These are phyloP conservation scores for Aspiorhynchus laticeps DNA, from an alignment of 2,113 vertebrate genomes.

Conservation along the genomic window DNA sequence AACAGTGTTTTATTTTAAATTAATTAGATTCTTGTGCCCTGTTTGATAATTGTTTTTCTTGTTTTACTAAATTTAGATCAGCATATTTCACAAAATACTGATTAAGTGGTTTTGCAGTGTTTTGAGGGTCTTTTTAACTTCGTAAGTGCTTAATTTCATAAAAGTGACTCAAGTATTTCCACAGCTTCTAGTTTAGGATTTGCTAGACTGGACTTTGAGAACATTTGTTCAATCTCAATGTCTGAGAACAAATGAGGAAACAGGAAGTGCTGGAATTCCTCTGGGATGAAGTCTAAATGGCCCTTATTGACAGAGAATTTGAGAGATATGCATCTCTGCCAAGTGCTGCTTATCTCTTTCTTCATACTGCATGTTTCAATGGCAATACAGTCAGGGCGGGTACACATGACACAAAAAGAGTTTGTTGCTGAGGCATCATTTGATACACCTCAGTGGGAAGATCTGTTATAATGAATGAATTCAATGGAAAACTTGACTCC, in stretches of 20 bases:
- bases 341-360: constrained; percentile 35
- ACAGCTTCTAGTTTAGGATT: neutral
- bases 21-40: too few relatives aligned
- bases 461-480: neutral
- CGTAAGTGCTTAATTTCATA: neutral
- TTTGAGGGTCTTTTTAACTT: neutral
- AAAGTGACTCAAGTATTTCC: neutral
- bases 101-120: too few relatives aligned
- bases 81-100: too few relatives aligned
- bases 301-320: neutral
- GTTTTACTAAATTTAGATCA: too few relatives aligned
- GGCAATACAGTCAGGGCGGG: constrained; percentile 31
- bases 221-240: neutral
- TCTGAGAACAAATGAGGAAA: constrained; percentile 24
- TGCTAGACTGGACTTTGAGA: neutral
- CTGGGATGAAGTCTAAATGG: constrained; percentile 6
- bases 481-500: neutral
- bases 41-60: too few relatives aligned
- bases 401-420: neutral
- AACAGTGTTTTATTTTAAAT: too few relatives aligned
- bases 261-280: constrained; percentile 51
- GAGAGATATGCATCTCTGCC: constrained; percentile 15
- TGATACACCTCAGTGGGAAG: neutral
- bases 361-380: constrained; percentile 56
- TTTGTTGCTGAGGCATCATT: constrained; percentile 45